Base-by-base conservation (phyloP, 2,888 invertebrate genomes). In the Pelosia muscerda region DNA sequence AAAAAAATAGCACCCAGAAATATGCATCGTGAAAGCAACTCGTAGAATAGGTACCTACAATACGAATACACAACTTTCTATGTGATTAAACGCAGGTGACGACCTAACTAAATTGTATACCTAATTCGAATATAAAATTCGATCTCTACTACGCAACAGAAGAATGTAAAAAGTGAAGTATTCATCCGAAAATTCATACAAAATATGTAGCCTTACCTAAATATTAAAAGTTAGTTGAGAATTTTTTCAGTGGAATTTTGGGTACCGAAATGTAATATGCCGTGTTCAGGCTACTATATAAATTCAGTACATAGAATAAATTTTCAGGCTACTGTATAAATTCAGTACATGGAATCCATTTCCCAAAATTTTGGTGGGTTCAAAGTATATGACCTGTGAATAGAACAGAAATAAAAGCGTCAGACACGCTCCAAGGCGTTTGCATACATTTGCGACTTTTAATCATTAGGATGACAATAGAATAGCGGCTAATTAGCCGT, bases 401-500 rank as follows among this genome's bases (percentile, higher is more conserved):
- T 3, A 23, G 22, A 57, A 70, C 71, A 72, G 57, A 72, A 68
- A 68, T 55, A 57, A 66, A 42, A 68, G 25, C 23, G 23, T 53
- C 31, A 4, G 65, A 23, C 57, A 73, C 68, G 75, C 55, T 76
- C 71, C 69, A 64, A 58, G 28, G 69, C 23, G 42, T 69, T 65
- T 62, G 34, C 31, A 63, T 19, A 65, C 68, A 75, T 74, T 75
- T 67, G 72, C 75, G 71, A 75, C 63, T 74, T 76, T 75, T 72
- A 76, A 69, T 72, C 65, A 61, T 62, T 69, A 71, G 62, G 62
- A 69, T 71, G 75, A 82, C 78, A 82, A 79, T 81, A 62, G 76
- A 31, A 49, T 58, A 42, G 62, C 54, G 56, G 55, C 25, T 75
- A 80, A 75, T 77, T 81, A 81, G 49, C 54, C 66, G 57, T 65